Percentiles rank a stretch among this genome's conserved stretches.
phyloP scores from a whole-genome alignment of 2,113 vertebrate genomes.

The Chaetorhynchus papuensis region DNA sequence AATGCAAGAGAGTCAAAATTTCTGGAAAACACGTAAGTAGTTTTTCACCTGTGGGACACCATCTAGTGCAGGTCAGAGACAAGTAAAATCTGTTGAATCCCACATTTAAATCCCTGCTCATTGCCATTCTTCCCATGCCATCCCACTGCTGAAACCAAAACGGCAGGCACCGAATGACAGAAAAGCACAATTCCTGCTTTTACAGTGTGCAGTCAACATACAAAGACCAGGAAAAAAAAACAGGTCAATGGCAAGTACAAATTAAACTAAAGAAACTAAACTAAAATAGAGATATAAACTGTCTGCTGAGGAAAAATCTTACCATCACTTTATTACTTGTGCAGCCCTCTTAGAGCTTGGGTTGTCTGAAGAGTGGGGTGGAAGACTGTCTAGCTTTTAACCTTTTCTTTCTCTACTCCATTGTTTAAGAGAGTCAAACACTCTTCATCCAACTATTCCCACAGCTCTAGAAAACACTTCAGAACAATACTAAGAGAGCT shows the following conservation, averaged over 20 bases:
- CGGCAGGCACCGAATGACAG: background rate
- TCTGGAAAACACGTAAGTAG: background rate
- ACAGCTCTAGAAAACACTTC: background rate
- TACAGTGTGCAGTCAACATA: background rate
- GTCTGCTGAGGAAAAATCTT: background rate
- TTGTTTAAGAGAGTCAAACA: background rate
- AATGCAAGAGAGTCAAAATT: background rate
- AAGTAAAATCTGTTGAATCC: background rate
- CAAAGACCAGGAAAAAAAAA: background rate
- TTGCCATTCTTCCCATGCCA: background rate
- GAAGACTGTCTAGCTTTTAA: background rate
- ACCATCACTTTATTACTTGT: background rate
- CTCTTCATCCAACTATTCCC: background rate
- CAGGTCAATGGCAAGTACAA: background rate
- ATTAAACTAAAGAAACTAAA: background rate
- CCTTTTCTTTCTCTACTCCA: background rate
- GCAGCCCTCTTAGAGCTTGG: background rate
- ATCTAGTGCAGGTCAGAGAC: background rate
- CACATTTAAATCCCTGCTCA: background rate
- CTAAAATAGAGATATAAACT: background rate
- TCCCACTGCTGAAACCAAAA: background rate
- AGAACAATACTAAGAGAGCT: background rate
- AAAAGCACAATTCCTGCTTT: background rate
- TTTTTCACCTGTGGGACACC: background rate
- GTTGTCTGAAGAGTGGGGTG: background rate